Base-by-base conservation (phyloP, 2,888 invertebrate species). In the Rotaria sp. region DNA sequence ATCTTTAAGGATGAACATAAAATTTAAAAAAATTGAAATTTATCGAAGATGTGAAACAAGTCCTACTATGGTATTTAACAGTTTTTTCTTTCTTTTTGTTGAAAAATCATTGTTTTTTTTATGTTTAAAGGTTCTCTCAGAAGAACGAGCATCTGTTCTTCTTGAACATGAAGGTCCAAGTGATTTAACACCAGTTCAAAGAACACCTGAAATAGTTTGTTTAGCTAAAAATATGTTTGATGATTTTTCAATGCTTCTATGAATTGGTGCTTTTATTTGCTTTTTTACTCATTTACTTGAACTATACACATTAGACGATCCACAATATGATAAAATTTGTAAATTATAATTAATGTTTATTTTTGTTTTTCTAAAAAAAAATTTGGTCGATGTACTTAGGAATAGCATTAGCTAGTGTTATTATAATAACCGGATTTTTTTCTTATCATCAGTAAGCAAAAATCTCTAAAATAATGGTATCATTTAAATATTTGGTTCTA, bases 81-180 rank as follows among this genome's bases (percentile, higher is more conserved):
- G 26, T 59, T 8, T 57, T 2, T 57, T 2, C 30, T 75, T n/a
- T 21, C 48, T 30, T 84, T 41, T 13, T n/a, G 8, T 45, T n/a
- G n/a, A n/a, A 45, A 45, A n/a, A n/a, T n/a, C n/a, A n/a, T 84
- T 50, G 18, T 21, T 84, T 11, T 2, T 24, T 67, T 41, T 52
- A 30, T 59, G 13, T n/a, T 30, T 26, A 48, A 92, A 96, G 96
- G 97, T 97, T 93, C 94, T 96, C 93, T 96, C 96, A 93, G 95
- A 96, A 92, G 95, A 95, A 90, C 96, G 96, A 94, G 97, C 96
- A 92, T 95, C 95, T 93, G 96, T 96, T 92, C 95, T 96, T 92
- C 93, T 96, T 91, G 96, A 96, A 93, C 93, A 96, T 92, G 96
- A 96, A 93, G 96, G 96, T 91, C 96, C 96, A 90, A 97, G 97